Base-by-base conservation (phyloP, 2,113 vertebrate genomes). In the Aphyosemion australe region DNA sequence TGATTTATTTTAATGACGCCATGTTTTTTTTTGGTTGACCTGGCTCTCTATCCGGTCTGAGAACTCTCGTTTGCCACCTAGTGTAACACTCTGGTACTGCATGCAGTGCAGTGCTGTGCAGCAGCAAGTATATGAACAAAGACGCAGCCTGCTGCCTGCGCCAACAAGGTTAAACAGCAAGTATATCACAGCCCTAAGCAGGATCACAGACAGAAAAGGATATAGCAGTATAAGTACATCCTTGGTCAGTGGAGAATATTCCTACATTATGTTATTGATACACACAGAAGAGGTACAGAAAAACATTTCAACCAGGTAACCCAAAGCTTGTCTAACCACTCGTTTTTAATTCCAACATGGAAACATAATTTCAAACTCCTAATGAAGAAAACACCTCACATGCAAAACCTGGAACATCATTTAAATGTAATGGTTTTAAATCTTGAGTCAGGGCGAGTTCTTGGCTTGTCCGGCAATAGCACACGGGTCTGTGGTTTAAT, bases 401-500 rank as follows among this genome's bases (percentile, higher is more conserved):
- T 34, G 18, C 82, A 80, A 80, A 69, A 16, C 50, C 73, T 75
- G 70, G 71, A 75, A 74, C 59, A 41, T 39, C 64, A 71, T 62
- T 79, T 73, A 78, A 80, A 52, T 64, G n/a, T 57, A 72, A 71
- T 74, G 59, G 7, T 64, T 72, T 55, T 18, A 37, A 68, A 80
- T 79, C 52, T 58, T 55, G 41, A 80, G 78, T 90, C 62, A 21
- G 43, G 3, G 5, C 19, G 51, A 51, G 56, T 66, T 64, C 69
- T 55, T 15, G 1, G 42, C 20, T 59, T 45, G 51, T 76, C 21
- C 76, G 80, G 66, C 60, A 53, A 82, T 67, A 8, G 52, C 65
- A 50, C 68, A 60, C 32, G 68, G 46, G 54, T 37, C 7, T 2
- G 48, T 61, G 71, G 60, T 82, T 84, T 85, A 88, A 88, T 88